A percentile compares a stretch with the other conserved stretches of the same genome.
Conservation (phyloP, 1,140 invertebrate genomes). For the Caenorhabditis briggsae region DNA sequence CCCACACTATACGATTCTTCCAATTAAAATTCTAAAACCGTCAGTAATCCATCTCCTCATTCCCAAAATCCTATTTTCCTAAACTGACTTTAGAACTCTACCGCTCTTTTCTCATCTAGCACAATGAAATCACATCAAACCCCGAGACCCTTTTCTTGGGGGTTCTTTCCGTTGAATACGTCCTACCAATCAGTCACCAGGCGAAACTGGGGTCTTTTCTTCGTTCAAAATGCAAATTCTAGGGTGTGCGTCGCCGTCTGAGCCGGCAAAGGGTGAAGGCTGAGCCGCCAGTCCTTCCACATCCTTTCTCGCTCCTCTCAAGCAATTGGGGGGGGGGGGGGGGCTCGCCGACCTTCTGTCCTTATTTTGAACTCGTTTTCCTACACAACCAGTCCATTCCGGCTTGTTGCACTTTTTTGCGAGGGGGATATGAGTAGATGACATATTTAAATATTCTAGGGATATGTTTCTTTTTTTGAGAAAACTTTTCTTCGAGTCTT, state of each 20-base stretch:
- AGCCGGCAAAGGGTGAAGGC: background rate
- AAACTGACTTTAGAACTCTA: conserved; percentile 7
- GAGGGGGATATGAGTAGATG: background rate
- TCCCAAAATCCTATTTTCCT: too few species aligned
- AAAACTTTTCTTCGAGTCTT: background rate
- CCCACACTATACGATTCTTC: too few species aligned
- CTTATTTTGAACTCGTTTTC: conserved; percentile 39
- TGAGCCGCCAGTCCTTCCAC: conserved; percentile 1
- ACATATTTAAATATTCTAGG: background rate
- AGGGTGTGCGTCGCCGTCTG: background rate
- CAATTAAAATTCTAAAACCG: too few species aligned
- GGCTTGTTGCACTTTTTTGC: conserved; percentile 38
- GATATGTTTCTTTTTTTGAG: background rate
- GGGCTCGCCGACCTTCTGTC: background rate
- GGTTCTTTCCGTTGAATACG: conserved; percentile 9
- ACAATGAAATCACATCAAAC: conserved; percentile 49
- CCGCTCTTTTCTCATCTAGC: background rate
- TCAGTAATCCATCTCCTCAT: too few species aligned
- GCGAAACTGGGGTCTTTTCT: background rate
- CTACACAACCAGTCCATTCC: conserved; percentile 21
- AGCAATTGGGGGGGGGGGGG: background rate
- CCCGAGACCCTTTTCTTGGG: background rate
- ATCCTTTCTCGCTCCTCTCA: conserved; percentile 20
- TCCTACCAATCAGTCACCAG: conserved; percentile 48
- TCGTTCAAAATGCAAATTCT: conserved; percentile 53